Conservation (phyloP, 2,888 invertebrate genomes). For the Pterobdella sp. region DNA sequence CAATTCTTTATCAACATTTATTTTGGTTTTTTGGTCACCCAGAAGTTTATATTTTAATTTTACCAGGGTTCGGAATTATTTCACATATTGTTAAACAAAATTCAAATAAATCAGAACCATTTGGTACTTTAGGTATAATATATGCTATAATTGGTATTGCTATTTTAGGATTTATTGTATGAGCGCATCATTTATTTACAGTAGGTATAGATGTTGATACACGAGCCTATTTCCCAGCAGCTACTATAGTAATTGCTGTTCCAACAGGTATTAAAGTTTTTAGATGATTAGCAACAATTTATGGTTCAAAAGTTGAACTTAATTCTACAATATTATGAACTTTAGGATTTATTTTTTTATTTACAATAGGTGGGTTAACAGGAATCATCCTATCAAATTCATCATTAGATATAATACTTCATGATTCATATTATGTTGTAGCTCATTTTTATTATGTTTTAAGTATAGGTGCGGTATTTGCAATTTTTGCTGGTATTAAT, state of each 20-base stretch:
- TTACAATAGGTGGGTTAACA: slow-evolving; percentile 63
- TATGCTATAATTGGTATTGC: slow-evolving; percentile 78
- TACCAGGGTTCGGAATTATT: slow-evolving; percentile 73
- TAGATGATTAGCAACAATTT: slow-evolving; percentile 65
- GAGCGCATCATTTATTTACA: slow-evolving; percentile 78
- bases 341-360: slow-evolving; percentile 69
- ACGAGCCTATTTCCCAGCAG: slow-evolving; percentile 74
- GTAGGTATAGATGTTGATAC: slow-evolving; percentile 75
- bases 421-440: slow-evolving; percentile 77
- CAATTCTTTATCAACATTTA: slow-evolving; percentile 72
- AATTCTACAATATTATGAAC: slow-evolving; percentile 61
- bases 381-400: slow-evolving; percentile 58
- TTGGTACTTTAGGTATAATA: slow-evolving; percentile 64
- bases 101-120: slow-evolving; percentile 63
- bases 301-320: slow-evolving; percentile 60
- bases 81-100: slow-evolving; percentile 65
- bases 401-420: slow-evolving; percentile 67
- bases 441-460: slow-evolving; percentile 75
- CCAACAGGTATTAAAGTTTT: slow-evolving; percentile 78
- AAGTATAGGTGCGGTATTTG: slow-evolving; percentile 69
- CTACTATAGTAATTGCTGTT: slow-evolving; percentile 77
- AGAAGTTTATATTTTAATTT: slow-evolving; percentile 77
- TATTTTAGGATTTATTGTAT: slow-evolving; percentile 72
- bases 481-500: slow-evolving; percentile 66
- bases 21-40: slow-evolving; percentile 83